Evolutionary conservation across 2,113 vertebrate species (phyloP).

Genomic region (Rousettus leschenaultii): DNA sequence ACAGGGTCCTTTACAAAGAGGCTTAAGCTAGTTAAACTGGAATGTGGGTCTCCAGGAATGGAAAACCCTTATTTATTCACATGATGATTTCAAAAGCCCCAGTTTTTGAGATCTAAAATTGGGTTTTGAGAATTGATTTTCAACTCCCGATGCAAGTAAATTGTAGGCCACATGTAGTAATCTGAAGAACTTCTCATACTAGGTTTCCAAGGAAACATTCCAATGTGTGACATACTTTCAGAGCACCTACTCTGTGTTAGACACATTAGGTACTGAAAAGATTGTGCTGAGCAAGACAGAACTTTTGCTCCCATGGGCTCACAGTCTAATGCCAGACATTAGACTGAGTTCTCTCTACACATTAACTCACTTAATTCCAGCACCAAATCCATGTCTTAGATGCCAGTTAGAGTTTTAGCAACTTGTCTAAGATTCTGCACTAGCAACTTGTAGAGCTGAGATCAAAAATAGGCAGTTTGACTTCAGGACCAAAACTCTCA

Average conservation of each 20-base stretch:
- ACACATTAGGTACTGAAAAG: background rate
- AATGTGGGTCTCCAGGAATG: background rate
- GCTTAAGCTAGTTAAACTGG: background rate
- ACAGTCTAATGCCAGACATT: background rate
- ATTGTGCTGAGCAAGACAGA: background rate
- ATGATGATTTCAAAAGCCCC: background rate
- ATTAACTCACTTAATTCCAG: background rate
- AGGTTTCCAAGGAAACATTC: background rate
- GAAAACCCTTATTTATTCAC: background rate
- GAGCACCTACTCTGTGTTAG: background rate
- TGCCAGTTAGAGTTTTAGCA: background rate
- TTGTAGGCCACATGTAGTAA: background rate
- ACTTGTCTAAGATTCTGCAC: background rate
- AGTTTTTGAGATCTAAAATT: background rate
- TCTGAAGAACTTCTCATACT: background rate
- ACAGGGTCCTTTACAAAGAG: background rate
- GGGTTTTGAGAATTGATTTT: slow-evolving; percentile 2
- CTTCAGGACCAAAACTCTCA: background rate
- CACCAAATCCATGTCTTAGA: background rate
- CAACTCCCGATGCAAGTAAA: background rate
- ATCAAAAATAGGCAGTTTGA: background rate
- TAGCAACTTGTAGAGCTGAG: background rate
- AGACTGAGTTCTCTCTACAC: background rate
- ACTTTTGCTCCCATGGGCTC: background rate
- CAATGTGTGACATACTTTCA: background rate